Percentiles rank a stretch among this genome's conserved stretches.
Evolutionary conservation across 2,888 invertebrate genomes (phyloP).

Genomic region (Apamea sordens): DNA sequence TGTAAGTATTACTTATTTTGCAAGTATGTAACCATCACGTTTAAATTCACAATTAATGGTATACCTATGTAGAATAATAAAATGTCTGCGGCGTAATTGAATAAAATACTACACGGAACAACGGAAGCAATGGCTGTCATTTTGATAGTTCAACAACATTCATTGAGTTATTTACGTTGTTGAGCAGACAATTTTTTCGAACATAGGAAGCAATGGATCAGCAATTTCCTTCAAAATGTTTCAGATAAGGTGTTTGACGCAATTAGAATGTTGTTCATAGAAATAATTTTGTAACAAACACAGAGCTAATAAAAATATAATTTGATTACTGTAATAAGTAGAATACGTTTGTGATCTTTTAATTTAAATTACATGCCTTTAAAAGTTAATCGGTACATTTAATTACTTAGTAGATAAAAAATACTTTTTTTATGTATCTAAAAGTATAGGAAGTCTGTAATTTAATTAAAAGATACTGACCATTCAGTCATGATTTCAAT

Average conservation of each 20-base stretch:
- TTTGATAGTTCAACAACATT: too few relatives aligned
- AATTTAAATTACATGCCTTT: neutral
- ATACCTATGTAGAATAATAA: constrained; percentile 16
- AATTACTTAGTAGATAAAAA: neutral
- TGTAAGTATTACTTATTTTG: constrained; percentile 13
- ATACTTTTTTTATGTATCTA: neutral
- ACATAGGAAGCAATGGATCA: too few relatives aligned
- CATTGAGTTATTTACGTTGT: too few relatives aligned
- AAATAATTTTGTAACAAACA: neutral
- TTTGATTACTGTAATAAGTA: neutral
- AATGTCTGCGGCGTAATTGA: neutral
- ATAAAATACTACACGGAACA: too few relatives aligned
- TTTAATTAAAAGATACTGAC: neutral
- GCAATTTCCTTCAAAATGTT: too few relatives aligned
- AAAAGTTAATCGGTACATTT: neutral
- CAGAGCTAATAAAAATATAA: neutral
- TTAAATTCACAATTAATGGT: neutral
- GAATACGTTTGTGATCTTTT: neutral
- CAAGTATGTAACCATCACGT: constrained; percentile 17
- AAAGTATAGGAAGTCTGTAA: neutral
- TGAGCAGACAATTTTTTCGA: too few relatives aligned
- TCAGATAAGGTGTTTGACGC: too few relatives aligned
- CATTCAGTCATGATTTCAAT: neutral
- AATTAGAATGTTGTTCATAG: too few relatives aligned
- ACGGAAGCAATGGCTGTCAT: too few relatives aligned